These are phyloP conservation scores for Theodoxus fluviatilis DNA, from an alignment of 2,888 invertebrate genomes.

Conservation along the genomic window DNA sequence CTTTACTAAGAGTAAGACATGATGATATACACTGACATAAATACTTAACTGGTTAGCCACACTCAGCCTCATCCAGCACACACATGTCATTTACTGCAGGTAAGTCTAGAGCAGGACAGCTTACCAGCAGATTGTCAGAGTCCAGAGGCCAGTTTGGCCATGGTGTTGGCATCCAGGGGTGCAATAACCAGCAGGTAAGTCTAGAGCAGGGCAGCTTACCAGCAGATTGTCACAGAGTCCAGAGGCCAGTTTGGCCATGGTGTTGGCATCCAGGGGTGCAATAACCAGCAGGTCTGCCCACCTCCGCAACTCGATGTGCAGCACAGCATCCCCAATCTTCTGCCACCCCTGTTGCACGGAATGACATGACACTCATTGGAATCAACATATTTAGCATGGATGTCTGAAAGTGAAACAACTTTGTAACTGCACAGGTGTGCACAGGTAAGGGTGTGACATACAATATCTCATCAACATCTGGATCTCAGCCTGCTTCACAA, in stretches of 20 bases:
- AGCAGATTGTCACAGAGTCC: constrained; percentile 91
- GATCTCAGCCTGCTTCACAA: too few species aligned
- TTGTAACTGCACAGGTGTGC: background rate
- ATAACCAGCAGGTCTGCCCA: constrained; percentile 94
- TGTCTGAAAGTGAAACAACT: background rate
- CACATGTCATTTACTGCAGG: too few species aligned
- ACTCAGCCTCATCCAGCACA: too few species aligned
- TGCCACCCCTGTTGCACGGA: constrained; percentile 72
- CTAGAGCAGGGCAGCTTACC: too few species aligned
- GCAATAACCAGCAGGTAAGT: constrained; percentile 89
- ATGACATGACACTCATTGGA: background rate
- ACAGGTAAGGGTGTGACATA: background rate
- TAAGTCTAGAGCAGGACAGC: too few species aligned
- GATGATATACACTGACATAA: background rate
- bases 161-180: constrained; percentile 93
- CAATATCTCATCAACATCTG: background rate
- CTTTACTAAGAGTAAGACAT: too few species aligned
- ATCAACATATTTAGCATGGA: background rate
- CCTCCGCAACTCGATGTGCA: constrained; percentile 91
- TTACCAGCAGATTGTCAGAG: constrained; percentile 89
- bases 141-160: constrained; percentile 91
- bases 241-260: constrained; percentile 89
- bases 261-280: constrained; percentile 96
- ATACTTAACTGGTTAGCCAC: background rate
- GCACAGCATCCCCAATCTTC: constrained; percentile 87